Evolutionary conservation across 2,888 invertebrate species (phyloP).

Genomic region (Hecatera dysodea): DNA sequence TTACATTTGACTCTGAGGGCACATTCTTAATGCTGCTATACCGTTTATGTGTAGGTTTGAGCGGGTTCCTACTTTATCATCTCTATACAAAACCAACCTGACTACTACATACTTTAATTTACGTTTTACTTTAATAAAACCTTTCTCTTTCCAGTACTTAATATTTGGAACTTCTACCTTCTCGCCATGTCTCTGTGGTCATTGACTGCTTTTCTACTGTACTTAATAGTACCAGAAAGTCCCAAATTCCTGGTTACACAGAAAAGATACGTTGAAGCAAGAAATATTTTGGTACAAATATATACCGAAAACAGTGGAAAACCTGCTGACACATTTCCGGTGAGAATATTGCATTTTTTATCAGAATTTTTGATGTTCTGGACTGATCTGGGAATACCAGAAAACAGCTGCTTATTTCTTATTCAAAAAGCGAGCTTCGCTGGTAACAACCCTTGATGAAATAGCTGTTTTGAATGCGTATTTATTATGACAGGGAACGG

Average conservation of each 20-base stretch:
- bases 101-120: too few relatives aligned
- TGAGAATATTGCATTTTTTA: slow-evolving; percentile 66
- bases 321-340: slow-evolving; percentile 77
- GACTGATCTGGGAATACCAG: slow-evolving; percentile 29
- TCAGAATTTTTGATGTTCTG: slow-evolving; percentile 12
- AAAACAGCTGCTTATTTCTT: slow-evolving; percentile 25
- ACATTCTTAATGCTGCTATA: too few relatives aligned
- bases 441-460: slow-evolving; percentile 23
- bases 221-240: slow-evolving; percentile 80
- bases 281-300: slow-evolving; percentile 77
- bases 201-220: slow-evolving; percentile 74
- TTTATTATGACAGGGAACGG: background rate
- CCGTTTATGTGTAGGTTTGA: background rate
- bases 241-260: slow-evolving; percentile 83
- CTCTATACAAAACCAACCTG: too few relatives aligned
- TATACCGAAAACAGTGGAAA: slow-evolving; percentile 81
- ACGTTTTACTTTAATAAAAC: background rate
- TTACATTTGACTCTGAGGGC: too few relatives aligned
- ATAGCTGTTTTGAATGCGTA: background rate
- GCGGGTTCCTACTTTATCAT: background rate
- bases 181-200: slow-evolving; percentile 77
- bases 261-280: slow-evolving; percentile 80
- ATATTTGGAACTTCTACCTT: slow-evolving; percentile 85
- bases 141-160: slow-evolving; percentile 77
- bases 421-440: slow-evolving; percentile 24